phyloP scores from a whole-genome alignment of 2,888 invertebrate genomes.

The Ephialtes manifestator region DNA sequence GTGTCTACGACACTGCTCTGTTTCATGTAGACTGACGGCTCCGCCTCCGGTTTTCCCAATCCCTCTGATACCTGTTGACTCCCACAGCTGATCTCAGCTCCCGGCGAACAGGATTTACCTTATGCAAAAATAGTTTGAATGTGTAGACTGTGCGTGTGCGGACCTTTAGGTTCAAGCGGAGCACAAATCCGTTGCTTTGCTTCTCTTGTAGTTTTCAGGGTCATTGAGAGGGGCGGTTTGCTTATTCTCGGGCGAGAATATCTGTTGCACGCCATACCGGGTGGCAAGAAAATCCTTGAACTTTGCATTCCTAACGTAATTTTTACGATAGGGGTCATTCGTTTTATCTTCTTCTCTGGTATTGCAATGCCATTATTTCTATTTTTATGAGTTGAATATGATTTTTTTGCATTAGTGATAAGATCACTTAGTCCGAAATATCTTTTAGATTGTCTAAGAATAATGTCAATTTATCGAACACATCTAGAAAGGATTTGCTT shows the following conservation, averaged over 20 bases:
- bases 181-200: conserved; percentile 10
- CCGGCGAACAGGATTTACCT: conserved; percentile 15
- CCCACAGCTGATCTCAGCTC: conserved; percentile 35
- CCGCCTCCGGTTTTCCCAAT: conserved; percentile 27
- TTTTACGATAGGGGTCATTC: not conserved
- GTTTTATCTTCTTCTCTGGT: not conserved
- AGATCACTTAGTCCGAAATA: not conserved
- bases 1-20: not conserved
- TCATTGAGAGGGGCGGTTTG: conserved; percentile 28
- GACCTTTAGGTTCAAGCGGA: conserved; percentile 6
- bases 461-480: not conserved
- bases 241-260: conserved; percentile 8
- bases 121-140: not conserved
- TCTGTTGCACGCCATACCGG: conserved; percentile 14
- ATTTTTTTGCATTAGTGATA: not conserved
- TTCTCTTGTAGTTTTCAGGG: conserved; percentile 33
- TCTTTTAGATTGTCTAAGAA: too few relatives aligned
- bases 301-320: not conserved
- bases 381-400: not conserved
- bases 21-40: not conserved
- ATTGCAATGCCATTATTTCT: not conserved
- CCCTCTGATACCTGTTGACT: conserved; percentile 30
- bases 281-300: conserved; percentile 18
- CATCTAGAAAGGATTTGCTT: not conserved
- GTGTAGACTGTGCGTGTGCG: not conserved